These are phyloP conservation scores for Acanthosepion esculentum DNA, from an alignment of 2,888 invertebrate genomes.

Conservation along the genomic window DNA sequence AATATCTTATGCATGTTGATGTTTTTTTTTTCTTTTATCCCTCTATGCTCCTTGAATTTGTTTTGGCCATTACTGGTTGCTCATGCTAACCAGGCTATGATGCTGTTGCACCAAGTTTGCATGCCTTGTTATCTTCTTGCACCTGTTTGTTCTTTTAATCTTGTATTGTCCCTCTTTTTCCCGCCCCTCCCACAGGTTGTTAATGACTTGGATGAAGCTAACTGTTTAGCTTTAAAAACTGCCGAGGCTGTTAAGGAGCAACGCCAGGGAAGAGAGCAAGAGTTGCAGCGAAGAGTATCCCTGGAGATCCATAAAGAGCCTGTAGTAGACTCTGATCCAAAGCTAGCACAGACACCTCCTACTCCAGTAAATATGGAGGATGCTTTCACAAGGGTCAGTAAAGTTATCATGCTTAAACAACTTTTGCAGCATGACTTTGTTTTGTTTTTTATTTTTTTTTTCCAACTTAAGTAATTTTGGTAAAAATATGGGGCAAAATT, in stretches of 20 bases:
- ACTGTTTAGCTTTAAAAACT: constrained; percentile 61
- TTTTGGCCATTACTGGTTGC: constrained; percentile 42
- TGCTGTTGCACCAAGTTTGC: constrained; percentile 48
- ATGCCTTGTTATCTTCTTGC: constrained; percentile 45
- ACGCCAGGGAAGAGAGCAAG: constrained; percentile 57
- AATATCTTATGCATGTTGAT: constrained; percentile 33
- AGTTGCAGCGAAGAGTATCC: constrained; percentile 48
- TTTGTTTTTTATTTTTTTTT: not conserved
- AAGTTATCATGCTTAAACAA: constrained; percentile 45
- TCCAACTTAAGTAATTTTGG: not conserved
- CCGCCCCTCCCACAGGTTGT: constrained; percentile 48
- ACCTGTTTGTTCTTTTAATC: constrained; percentile 39
- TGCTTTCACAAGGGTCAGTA: constrained; percentile 48
- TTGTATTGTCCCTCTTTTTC: constrained; percentile 49
- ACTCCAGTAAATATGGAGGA: constrained; percentile 47
- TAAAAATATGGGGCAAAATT: not conserved
- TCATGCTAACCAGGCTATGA: constrained; percentile 48
- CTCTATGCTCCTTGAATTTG: not conserved
- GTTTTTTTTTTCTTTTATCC: constrained; percentile 45
- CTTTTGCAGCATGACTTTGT: constrained; percentile 24
- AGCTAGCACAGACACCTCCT: constrained; percentile 41
- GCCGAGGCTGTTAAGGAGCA: constrained; percentile 66
- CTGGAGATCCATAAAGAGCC: constrained; percentile 42
- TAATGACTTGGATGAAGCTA: constrained; percentile 60
- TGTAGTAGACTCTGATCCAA: constrained; percentile 38